Conservation (phyloP, 2,797 vertebrate genomes). For the Iguana delicatissima region DNA sequence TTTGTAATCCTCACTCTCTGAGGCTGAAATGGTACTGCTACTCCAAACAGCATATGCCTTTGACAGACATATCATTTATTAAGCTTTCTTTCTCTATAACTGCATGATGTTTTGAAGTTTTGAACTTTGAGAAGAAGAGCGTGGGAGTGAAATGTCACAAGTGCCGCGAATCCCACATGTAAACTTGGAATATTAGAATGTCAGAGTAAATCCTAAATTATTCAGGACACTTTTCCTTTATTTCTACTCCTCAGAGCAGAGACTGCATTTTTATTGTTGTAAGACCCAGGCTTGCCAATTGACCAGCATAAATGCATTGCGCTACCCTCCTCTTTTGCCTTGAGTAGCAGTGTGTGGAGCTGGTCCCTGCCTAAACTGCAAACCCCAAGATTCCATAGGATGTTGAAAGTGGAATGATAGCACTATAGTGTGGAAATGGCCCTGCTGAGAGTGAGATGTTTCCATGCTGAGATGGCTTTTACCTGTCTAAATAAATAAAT, state of each 20-base stretch:
- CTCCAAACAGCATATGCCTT: not conserved
- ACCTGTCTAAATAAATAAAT: not conserved
- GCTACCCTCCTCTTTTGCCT: not conserved
- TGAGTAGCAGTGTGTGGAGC: not conserved
- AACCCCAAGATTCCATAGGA: too few relatives aligned
- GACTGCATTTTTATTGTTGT: not conserved
- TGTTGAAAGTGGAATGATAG: too few relatives aligned
- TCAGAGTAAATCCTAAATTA: constrained; percentile 13
- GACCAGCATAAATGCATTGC: not conserved
- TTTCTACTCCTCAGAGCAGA: not conserved
- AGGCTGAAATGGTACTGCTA: not conserved
- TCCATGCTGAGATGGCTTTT: not conserved
- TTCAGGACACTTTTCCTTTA: not conserved
- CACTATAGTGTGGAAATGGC: too few relatives aligned
- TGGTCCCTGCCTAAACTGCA: too few relatives aligned
- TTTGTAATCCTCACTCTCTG: not conserved
- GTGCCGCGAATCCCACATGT: not conserved
- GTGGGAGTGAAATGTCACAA: constrained; percentile 5
- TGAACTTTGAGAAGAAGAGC: not conserved
- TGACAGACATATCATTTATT: not conserved
- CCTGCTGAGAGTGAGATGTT: not conserved
- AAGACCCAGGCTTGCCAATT: not conserved
- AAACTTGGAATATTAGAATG: not conserved
- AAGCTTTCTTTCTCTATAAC: not conserved
- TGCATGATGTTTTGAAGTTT: constrained; percentile 14